Conservation (phyloP, 2,797 vertebrate genomes). For the Malurus splendens region DNA sequence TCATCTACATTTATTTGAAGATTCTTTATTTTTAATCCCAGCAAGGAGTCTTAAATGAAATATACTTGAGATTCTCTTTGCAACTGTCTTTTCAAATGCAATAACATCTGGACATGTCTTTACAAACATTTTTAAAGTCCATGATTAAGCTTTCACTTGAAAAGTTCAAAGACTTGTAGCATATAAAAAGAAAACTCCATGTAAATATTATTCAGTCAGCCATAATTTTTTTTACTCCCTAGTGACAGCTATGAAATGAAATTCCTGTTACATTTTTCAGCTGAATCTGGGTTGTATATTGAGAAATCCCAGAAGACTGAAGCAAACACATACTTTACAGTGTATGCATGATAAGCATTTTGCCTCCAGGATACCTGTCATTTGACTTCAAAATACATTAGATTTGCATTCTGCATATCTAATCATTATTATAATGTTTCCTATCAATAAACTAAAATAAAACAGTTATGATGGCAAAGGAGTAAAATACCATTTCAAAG, state of each 20-base stretch:
- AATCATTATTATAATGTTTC: neutral
- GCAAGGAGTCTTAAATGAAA: neutral
- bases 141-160: neutral
- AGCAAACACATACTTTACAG: conserved; percentile 12
- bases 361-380: neutral
- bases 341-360: conserved; percentile 9
- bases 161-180: conserved; percentile 8
- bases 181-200: neutral
- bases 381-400: neutral
- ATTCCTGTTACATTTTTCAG: conserved; percentile 10
- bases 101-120: neutral
- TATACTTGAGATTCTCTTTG: neutral
- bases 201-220: neutral
- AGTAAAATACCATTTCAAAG: neutral
- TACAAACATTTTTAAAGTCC: neutral
- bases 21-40: conserved; percentile 5
- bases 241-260: conserved; percentile 9
- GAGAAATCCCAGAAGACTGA: conserved; percentile 17
- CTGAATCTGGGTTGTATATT: neutral
- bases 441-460: conserved; percentile 8
- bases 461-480: neutral
- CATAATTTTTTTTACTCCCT: neutral
- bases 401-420: conserved; percentile 19
- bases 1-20: conserved; percentile 8
- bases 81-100: neutral